A percentile compares a stretch with the other conserved stretches of the same genome.
These are phyloP conservation scores for Forbesichthys papilliferus DNA, from an alignment of 2,113 vertebrate species.

Conservation along the genomic window DNA sequence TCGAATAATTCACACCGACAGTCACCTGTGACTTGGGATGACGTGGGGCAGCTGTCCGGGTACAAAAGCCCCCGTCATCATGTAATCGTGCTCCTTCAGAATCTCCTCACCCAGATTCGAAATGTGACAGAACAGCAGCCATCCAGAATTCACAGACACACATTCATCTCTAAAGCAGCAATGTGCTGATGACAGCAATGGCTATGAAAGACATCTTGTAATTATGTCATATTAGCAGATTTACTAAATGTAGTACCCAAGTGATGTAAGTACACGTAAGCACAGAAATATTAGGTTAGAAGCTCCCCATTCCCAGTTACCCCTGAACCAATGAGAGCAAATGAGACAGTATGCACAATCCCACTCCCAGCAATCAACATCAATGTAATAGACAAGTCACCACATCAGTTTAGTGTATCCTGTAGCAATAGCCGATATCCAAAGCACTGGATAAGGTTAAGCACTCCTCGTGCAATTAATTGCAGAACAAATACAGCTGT, in stretches of 20 bases:
- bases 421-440: slow-evolving; percentile 7
- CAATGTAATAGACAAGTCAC: slow-evolving; percentile 1
- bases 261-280: too few relatives aligned
- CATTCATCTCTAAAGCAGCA: too few relatives aligned
- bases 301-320: not conserved
- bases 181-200: too few relatives aligned
- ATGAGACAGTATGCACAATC: not conserved
- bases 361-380: slow-evolving; percentile 28
- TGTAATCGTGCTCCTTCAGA: too few relatives aligned
- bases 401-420: slow-evolving; percentile 5
- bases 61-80: too few relatives aligned
- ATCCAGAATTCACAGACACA: too few relatives aligned
- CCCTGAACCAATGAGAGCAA: not conserved
- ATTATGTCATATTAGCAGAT: not conserved
- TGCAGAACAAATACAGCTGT: slow-evolving; percentile 2
- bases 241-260: too few relatives aligned
- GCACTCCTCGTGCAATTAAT: slow-evolving; percentile 18
- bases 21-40: too few relatives aligned
- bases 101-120: too few relatives aligned
- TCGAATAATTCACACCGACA: too few relatives aligned
- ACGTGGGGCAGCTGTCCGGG: too few relatives aligned
- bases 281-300: not conserved
- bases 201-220: not conserved
- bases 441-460: slow-evolving; percentile 11
- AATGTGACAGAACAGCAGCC: too few relatives aligned